phyloP scores from a whole-genome alignment of 2,797 vertebrate genomes.

The Toxotes lorentzi region DNA sequence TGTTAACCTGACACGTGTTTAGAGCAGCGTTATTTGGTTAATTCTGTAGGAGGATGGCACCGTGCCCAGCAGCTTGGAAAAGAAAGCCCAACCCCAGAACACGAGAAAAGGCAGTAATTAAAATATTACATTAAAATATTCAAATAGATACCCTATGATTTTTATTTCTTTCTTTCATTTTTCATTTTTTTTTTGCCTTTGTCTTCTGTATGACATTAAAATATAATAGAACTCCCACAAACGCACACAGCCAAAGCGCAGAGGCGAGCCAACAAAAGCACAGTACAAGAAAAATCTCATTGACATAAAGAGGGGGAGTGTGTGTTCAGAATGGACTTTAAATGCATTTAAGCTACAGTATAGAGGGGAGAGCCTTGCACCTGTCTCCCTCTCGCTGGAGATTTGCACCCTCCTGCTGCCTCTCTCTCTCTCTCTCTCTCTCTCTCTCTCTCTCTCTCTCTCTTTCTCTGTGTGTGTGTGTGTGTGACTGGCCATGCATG shows the following conservation, averaged over 20 bases:
- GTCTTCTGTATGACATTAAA: slow-evolving; percentile 37
- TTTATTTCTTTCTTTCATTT: neutral
- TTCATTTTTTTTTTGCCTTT: neutral
- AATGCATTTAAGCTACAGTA: slow-evolving; percentile 76
- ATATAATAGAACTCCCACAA: neutral
- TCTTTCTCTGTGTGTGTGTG: slow-evolving; percentile 22
- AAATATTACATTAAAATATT: neutral
- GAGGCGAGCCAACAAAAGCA: slow-evolving; percentile 44
- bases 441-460: slow-evolving; percentile 13
- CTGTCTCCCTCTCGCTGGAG: slow-evolving; percentile 79
- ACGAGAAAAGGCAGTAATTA: slow-evolving; percentile 7
- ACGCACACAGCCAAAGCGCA: slow-evolving; percentile 12
- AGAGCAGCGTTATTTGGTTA: slow-evolving; percentile 74
- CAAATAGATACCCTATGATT: neutral
- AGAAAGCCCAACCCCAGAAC: slow-evolving; percentile 27
- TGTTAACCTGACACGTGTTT: slow-evolving; percentile 84
- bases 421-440: slow-evolving; percentile 23
- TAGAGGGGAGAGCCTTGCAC: slow-evolving; percentile 76
- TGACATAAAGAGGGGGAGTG: slow-evolving; percentile 53
- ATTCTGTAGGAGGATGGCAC: slow-evolving; percentile 79
- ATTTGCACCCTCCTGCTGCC: slow-evolving; percentile 70
- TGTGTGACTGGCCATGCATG: slow-evolving; percentile 78
- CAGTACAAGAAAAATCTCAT: slow-evolving; percentile 48
- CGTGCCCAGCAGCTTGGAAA: slow-evolving; percentile 55
- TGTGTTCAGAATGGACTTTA: slow-evolving; percentile 67